These are phyloP conservation scores for Drosophila antonietae DNA, from an alignment of 2,888 invertebrate species.

Conservation along the genomic window DNA sequence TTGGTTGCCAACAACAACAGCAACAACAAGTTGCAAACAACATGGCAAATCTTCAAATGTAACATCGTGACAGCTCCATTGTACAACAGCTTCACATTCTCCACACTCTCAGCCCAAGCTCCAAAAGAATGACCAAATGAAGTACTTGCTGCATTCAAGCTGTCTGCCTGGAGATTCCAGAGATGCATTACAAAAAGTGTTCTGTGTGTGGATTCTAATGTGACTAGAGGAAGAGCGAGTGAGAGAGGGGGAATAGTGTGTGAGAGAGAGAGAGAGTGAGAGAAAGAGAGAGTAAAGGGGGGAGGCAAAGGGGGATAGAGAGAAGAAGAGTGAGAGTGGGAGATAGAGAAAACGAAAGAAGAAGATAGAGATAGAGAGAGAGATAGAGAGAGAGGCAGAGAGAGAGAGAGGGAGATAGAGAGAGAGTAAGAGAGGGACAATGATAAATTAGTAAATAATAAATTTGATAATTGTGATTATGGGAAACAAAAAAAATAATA, in stretches of 20 bases:
- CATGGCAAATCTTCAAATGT: conserved; percentile 46
- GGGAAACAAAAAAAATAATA: too few relatives aligned
- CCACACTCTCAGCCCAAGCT: background rate
- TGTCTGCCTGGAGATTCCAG: conserved; percentile 11
- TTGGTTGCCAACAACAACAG: conserved; percentile 23
- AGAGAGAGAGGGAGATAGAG: too few relatives aligned
- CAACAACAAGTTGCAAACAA: conserved; percentile 21
- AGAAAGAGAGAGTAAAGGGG: too few relatives aligned
- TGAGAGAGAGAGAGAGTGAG: background rate
- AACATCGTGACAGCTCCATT: conserved; percentile 53
- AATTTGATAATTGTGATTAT: too few relatives aligned
- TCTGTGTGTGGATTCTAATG: background rate
- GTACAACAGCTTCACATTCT: background rate
- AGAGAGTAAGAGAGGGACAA: too few relatives aligned
- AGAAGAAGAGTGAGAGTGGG: too few relatives aligned
- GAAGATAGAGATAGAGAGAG: too few relatives aligned
- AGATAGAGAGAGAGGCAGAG: too few relatives aligned
- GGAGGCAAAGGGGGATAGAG: too few relatives aligned
- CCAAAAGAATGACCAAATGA: conserved; percentile 22
- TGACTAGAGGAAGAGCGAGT: background rate
- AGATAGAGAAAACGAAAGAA: too few relatives aligned
- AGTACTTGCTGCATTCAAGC: conserved; percentile 20
- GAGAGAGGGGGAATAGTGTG: background rate
- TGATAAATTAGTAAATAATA: too few relatives aligned
- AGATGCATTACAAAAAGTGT: conserved; percentile 23